phyloP scores from a whole-genome alignment of 1,140 invertebrate species.

The Drosophila chauvacae region DNA sequence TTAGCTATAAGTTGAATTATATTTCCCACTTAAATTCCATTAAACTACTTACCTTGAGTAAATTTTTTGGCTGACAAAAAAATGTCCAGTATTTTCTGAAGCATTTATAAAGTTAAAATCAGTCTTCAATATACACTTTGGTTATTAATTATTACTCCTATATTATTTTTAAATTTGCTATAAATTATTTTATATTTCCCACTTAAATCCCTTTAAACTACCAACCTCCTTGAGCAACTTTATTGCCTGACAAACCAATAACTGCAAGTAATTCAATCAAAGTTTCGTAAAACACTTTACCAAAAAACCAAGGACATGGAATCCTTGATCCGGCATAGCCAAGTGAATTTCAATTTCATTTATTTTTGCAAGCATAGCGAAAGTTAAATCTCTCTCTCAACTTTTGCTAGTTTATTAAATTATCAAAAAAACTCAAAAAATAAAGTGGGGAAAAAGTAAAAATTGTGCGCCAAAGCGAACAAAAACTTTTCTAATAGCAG shows the following conservation, averaged over 20 bases:
- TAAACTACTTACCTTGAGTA: no score
- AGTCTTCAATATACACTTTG: fast-evolving
- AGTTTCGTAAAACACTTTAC: conserved; percentile 9
- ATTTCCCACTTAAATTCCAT: no score
- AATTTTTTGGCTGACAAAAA: no score
- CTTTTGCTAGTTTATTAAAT: conserved; percentile 73
- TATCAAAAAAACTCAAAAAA: conserved; percentile 37
- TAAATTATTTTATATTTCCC: neutral
- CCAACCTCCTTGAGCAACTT: neutral
- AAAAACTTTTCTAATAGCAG: conserved; percentile 55
- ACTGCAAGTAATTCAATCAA: conserved; percentile 18
- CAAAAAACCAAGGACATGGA: conserved; percentile 12
- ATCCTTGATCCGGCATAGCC: conserved; percentile 27
- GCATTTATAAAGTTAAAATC: neutral
- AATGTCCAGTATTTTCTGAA: neutral
- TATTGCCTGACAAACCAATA: conserved; percentile 1
- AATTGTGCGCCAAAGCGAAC: conserved; percentile 34
- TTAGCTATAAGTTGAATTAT: no score
- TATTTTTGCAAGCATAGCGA: conserved; percentile 33
- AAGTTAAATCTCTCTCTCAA: conserved; percentile 60
- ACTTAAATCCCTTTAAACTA: neutral
- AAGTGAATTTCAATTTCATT: conserved; percentile 41
- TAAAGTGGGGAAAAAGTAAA: neutral
- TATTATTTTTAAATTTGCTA: neutral
- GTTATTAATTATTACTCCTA: no score